Percentiles rank a stretch among this genome's conserved stretches.
These are phyloP conservation scores for Harpegnathos saltator DNA, from an alignment of 1,140 invertebrate genomes.

Conservation along the genomic window DNA sequence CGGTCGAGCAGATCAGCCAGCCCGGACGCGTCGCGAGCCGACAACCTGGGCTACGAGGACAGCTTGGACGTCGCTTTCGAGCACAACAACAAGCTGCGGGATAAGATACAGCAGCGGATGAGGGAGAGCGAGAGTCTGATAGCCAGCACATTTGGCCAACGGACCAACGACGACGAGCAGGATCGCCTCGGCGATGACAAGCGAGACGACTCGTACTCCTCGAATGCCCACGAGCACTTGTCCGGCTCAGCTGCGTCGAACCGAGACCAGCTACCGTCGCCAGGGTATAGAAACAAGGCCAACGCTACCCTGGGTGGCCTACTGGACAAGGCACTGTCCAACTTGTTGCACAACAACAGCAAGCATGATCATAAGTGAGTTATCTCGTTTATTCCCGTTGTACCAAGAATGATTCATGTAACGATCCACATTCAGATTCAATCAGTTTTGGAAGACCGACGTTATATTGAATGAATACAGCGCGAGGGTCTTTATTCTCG, in stretches of 20 bases:
- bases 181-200: constrained; percentile 22
- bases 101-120: constrained; percentile 85
- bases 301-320: constrained; percentile 79
- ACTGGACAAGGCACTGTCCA: constrained; percentile 83
- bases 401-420: not conserved
- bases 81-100: constrained; percentile 84
- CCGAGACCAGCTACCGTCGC: constrained; percentile 35
- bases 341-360: constrained; percentile 82
- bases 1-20: constrained; percentile 80
- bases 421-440: too few relatives aligned
- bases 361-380: constrained; percentile 85
- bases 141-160: constrained; percentile 80
- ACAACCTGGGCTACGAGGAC: constrained; percentile 83
- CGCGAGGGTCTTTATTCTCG: too few relatives aligned
- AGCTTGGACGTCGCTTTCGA: constrained; percentile 85
- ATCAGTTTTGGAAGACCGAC: too few relatives aligned
- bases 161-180: constrained; percentile 44
- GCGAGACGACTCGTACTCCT: constrained; percentile 43
- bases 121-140: constrained; percentile 83
- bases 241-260: constrained; percentile 41
- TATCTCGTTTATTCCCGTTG: constrained; percentile 19
- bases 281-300: constrained; percentile 78
- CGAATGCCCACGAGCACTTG: constrained; percentile 36
- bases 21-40: constrained; percentile 74
- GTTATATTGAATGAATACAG: too few relatives aligned